Base-by-base conservation (phyloP, 1,140 invertebrate species). In the Drosophila rufa region DNA sequence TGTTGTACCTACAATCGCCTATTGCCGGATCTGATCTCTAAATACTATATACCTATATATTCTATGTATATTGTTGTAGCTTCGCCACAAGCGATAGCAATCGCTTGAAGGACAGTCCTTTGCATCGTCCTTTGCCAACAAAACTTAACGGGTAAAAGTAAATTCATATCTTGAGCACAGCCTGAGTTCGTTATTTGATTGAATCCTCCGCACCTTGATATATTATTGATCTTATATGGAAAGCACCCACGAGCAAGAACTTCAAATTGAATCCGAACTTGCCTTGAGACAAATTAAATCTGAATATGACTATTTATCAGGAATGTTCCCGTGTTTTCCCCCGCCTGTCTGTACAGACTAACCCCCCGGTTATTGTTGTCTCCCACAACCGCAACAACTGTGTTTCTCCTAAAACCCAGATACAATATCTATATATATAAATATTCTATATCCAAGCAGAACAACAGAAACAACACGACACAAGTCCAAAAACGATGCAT, bases 121-220 rank as follows among this genome's bases (percentile, higher is more conserved):
- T 92, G 82, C 82, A 92, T 92, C 92, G 90, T 82, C 80, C 81
- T 84, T 92, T 93, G 84, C 87, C 92, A 85, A 83, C 93, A 79
- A 93, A 92, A 85, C 85, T 91, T 84, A 89, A 92, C 84, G 79
- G 89, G 92, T 93, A 92, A 93, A 93, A 90, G 70, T 79, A 87
- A 90, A 87, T 82, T 70, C 71, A 77, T 85, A 58, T 89, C 77
- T 90, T 90, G 84, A 91, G 83, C 80, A 86, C 68, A 89, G 80
- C 71, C 83, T 89, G 83, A 83, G 74, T 74, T 76, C 56, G 67
- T 79, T 60, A 58, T 67, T 75, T 64, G 65, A 68, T 78, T 78
- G 64, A 45, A 84, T 85, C 62, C 67, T 53, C 43, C 48, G 84
- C 68, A 81, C 69, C 81, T 75, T 75, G 75, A 75, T 74, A 55